Evolutionary conservation across 2,888 invertebrate species (phyloP).

Genomic region (Agrochola litura): DNA sequence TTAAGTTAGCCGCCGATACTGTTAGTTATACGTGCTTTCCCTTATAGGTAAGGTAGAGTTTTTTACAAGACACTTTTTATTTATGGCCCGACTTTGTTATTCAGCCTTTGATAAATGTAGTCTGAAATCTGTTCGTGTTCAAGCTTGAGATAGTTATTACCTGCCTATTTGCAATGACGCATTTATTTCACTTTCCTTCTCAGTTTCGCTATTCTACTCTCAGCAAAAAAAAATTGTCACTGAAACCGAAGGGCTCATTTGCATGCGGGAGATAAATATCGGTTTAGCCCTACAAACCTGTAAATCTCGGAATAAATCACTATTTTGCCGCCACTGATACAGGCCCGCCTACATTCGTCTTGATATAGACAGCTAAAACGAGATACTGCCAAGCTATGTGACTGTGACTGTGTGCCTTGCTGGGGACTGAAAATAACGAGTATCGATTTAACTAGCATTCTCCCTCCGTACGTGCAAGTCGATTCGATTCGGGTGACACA

Average conservation of each 20-base stretch:
- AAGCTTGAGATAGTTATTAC: background rate
- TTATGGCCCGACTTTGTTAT: background rate
- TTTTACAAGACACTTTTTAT: background rate
- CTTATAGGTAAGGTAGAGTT: slow-evolving; percentile 3
- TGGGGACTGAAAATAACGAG: slow-evolving; percentile 68
- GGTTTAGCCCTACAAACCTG: slow-evolving; percentile 30
- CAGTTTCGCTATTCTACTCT: slow-evolving; percentile 1
- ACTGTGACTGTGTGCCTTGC: slow-evolving; percentile 28
- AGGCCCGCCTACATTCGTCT: slow-evolving; percentile 32
- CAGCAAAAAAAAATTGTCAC: slow-evolving; percentile 36
- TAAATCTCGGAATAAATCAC: slow-evolving; percentile 48
- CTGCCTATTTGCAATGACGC: slow-evolving; percentile 2
- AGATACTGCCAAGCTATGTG: slow-evolving; percentile 25
- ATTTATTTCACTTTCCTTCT: background rate
- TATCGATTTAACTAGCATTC: slow-evolving; percentile 78
- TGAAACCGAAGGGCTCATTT: slow-evolving; percentile 29
- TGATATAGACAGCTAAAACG: slow-evolving; percentile 50
- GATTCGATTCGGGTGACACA: slow-evolving; percentile 77
- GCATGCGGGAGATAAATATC: slow-evolving; percentile 31
- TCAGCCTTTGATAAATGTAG: background rate
- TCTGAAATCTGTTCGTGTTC: slow-evolving; percentile 10
- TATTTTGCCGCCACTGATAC: slow-evolving; percentile 27
- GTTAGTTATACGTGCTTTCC: background rate
- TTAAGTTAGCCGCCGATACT: slow-evolving; percentile 3
- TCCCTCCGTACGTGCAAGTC: slow-evolving; percentile 67